These are phyloP conservation scores for Montipora efflorescens DNA, from an alignment of 64 coral and sea anemone species.

Conservation along the genomic window DNA sequence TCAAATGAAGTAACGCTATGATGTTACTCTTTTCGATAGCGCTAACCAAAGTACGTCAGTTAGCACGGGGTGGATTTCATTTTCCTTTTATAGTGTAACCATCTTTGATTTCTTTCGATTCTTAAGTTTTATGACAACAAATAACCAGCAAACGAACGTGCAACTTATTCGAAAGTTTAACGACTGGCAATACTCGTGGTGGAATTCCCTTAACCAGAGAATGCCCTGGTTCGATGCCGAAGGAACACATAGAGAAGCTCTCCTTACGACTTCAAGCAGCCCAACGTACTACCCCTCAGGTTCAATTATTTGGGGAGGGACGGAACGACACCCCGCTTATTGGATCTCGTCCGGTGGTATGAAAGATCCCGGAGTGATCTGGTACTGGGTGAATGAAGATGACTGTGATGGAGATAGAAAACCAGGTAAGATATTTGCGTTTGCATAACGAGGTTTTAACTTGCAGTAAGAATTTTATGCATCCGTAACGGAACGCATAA, in stretches of 20 bases:
- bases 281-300: slow-evolving; percentile 41
- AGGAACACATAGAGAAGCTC: slow-evolving; percentile 61
- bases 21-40: no score
- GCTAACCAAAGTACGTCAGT: no score
- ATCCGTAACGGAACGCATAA: no score
- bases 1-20: no score
- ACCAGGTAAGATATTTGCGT: slow-evolving; percentile 46
- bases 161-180: slow-evolving; percentile 48
- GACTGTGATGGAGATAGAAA: slow-evolving; percentile 79
- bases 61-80: no score
- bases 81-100: no score
- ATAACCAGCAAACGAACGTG: slow-evolving; percentile 61
- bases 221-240: slow-evolving; percentile 85
- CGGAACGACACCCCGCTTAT: slow-evolving; percentile 48
- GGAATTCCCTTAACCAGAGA: slow-evolving; percentile 21
- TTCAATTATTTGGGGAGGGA: slow-evolving; percentile 73
- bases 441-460: no score
- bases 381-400: slow-evolving; percentile 91
- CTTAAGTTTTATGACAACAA: slow-evolving; percentile 70
- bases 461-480: no score
- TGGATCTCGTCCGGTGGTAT: slow-evolving; percentile 78
- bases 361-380: slow-evolving; percentile 74
- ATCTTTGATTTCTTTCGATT: neutral
- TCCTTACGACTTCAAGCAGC: slow-evolving; percentile 57
- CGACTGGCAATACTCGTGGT: slow-evolving; percentile 65